phyloP scores from a whole-genome alignment of 2,797 vertebrate genomes.

The Urosaurus nigricauda region DNA sequence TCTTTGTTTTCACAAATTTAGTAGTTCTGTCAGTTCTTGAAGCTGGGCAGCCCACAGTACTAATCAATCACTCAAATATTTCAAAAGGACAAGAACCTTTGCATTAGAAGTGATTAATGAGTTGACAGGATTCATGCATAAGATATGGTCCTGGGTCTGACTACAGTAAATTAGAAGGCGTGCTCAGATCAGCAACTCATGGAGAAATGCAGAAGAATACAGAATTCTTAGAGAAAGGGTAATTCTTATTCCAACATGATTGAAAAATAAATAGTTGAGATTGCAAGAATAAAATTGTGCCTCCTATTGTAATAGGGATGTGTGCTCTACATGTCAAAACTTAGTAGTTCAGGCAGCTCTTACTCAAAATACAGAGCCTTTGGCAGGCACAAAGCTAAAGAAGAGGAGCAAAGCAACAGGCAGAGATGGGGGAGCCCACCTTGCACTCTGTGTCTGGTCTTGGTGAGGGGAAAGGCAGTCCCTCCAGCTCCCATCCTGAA shows the following conservation, averaged over 20 bases:
- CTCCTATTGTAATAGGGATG: background rate
- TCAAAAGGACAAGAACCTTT: slow-evolving; percentile 1
- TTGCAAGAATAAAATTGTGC: background rate
- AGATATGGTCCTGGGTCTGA: background rate
- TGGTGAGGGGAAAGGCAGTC: no score
- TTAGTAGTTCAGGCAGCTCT: background rate
- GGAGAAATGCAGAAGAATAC: background rate
- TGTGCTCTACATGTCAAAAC: background rate
- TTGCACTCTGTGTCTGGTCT: no score
- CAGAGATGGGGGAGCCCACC: no score
- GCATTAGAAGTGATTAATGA: background rate
- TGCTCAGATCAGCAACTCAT: background rate
- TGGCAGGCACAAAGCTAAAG: no score
- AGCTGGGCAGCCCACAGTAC: background rate
- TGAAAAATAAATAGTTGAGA: slow-evolving; percentile 3
- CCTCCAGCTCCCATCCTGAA: no score
- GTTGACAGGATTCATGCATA: background rate
- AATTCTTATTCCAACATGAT: background rate
- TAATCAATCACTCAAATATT: background rate
- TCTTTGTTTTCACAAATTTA: slow-evolving; percentile 2
- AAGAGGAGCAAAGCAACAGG: no score
- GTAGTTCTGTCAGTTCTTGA: background rate
- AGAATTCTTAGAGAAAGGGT: background rate
- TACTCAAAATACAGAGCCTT: background rate
- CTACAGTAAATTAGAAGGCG: background rate